Evolutionary conservation across 1,140 invertebrate species (phyloP), one percentile per base, ranked within the genome.

Genomic region (Brachionus paranguensis): DNA sequence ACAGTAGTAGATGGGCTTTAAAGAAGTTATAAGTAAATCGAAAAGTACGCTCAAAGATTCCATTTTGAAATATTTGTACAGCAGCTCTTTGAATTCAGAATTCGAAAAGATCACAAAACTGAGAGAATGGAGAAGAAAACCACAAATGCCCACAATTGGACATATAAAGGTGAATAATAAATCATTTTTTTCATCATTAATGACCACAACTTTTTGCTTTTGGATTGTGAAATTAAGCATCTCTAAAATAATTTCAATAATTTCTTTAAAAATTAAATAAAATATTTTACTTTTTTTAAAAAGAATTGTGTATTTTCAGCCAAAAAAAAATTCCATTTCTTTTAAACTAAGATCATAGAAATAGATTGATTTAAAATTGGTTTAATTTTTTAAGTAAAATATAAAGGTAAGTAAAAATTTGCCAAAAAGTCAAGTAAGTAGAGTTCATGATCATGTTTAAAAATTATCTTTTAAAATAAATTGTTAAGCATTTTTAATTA

Each of bases 21-120:
- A 41, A 8, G 68, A 41, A 47, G 68, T 72, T 41, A 72, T 43
- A 20, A 72, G 41, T 17, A 72, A 43, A 43, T 72, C 68, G 10
- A 45, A 72, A 41, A 72, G 12, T 20, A 72, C n/a, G 24, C 33
- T 72, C 8, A 72, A 72, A 41, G 68, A 72, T 43, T 72, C 68
- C 68, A 72, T 72, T 72, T 72, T 72, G 17, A 45, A 24, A 72
- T 72, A 72, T 72, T 72, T 72, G 37, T 72, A 72, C 12, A 72
- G 17, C 33, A 72, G 17, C 17, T 72, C 68, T 47, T 72, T 72
- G 7, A 72, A 72, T 20, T 72, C 68, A 17, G 41, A 6, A 43
- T 72, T 43, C 43, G 68, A 72, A 72, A 72, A 72, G 0, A 72
- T 10, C 2, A 41, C n/a, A n/a, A 72, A 72, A 20, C 68, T 72